Evolutionary conservation across 2,797 vertebrate species (phyloP), one percentile per base, ranked within the genome.

Genomic region (Mormyrops attenuatus): DNA sequence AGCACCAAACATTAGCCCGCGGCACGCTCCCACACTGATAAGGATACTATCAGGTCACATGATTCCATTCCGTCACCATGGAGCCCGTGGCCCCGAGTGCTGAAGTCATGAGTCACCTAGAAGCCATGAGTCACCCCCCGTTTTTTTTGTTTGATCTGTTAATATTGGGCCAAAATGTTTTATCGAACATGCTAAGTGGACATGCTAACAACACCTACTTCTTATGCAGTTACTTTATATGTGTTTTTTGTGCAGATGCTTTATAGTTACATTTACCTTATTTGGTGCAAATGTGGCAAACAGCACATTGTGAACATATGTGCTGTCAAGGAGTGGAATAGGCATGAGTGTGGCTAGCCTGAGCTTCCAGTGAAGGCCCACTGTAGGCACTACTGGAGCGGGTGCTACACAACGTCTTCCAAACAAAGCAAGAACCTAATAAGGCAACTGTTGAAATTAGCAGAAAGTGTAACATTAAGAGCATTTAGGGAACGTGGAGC

Each of bases 1-100:
- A n/a, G 89, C 91, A 91, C 90, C 90, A 88, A 90, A 88, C 88
- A 38, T 30, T 86, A 85, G 66, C 84, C 89, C 90, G 84, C 66
- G 89, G 60, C 20, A 44, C 85, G 50, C 34, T 87, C 53, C 15
- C 80, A 88, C 89, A 89, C 80, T 88, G 60, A 91, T 90, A 90
- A 88, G 66, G 90, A 89, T 89, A 91, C 85, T 89, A 89, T 89
- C 86, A 84, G 85, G 38, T 87, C 57, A 66, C 87, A 50, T 90
- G 50, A 73, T 38, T 73, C 30, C 69, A 7, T 73, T 73, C 15
- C 15, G 15, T 73, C 69, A 73, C 69, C 69, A 38, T 73, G 30
- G 69, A 73, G 13, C 34, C 30, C 15, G 1, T 38, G 66, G 66
- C 11, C 30, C 26, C 26, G 3, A 34, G 69, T 73, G 49, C 30